These are phyloP conservation scores for Mesoligia furuncula DNA, from an alignment of 2,888 invertebrate genomes.

Conservation along the genomic window DNA sequence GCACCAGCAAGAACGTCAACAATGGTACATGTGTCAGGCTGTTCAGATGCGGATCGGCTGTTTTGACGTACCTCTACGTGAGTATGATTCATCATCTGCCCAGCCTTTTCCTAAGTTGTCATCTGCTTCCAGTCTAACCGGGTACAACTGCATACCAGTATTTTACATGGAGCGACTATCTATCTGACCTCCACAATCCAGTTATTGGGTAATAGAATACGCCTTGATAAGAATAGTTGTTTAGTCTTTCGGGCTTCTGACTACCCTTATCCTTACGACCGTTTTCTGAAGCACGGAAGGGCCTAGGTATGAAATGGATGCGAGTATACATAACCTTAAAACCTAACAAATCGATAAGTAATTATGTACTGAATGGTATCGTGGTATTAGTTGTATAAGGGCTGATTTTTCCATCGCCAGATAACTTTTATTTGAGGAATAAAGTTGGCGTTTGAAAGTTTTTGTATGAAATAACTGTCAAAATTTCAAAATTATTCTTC, in stretches of 20 bases:
- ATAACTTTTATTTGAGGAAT: no score
- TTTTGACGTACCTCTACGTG: conserved; percentile 34
- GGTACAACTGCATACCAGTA: no score
- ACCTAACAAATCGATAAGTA: not conserved
- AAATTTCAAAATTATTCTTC: no score
- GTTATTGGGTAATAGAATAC: not conserved
- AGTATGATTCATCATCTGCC: conserved; percentile 9
- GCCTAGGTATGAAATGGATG: not conserved
- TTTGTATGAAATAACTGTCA: no score
- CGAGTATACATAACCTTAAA: not conserved
- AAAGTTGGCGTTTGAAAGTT: no score
- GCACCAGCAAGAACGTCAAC: not conserved
- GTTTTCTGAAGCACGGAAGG: not conserved
- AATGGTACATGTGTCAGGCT: conserved; percentile 34
- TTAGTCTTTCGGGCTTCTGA: not conserved
- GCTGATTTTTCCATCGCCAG: no score
- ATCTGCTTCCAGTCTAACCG: not conserved
- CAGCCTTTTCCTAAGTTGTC: not conserved
- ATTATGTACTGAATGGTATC: not conserved
- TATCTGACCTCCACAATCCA: not conserved
- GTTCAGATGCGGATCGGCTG: conserved; percentile 28
- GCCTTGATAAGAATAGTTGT: not conserved
- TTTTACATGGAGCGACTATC: not conserved
- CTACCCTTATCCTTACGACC: not conserved
- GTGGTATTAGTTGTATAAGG: no score